These are phyloP conservation scores for Psilanteris sp. DNA, from an alignment of 1,140 invertebrate genomes.

Conservation along the genomic window DNA sequence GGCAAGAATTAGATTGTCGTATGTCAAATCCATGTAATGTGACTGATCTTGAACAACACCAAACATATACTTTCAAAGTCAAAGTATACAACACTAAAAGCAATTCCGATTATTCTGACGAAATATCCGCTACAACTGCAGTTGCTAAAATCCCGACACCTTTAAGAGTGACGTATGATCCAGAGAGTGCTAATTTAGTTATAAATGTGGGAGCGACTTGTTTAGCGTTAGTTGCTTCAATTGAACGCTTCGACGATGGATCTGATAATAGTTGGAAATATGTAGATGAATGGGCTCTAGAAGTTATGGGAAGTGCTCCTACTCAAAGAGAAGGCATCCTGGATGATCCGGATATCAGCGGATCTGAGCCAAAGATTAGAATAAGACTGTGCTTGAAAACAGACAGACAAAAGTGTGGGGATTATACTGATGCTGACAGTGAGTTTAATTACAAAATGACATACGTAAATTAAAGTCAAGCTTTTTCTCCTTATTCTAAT, in stretches of 20 bases:
- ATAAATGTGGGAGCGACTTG: constrained; percentile 89
- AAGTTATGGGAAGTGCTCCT: constrained; percentile 84
- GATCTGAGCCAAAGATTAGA: constrained; percentile 84
- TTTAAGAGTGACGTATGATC: constrained; percentile 89
- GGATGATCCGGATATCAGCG: constrained; percentile 79
- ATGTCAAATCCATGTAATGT: constrained; percentile 93
- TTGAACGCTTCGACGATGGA: constrained; percentile 84
- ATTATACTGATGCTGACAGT: constrained; percentile 90
- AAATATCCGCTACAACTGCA: constrained; percentile 87
- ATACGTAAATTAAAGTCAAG: background rate
- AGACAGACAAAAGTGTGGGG: constrained; percentile 89
- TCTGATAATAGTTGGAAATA: constrained; percentile 83
- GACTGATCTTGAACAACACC: constrained; percentile 89
- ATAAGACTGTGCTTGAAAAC: constrained; percentile 89
- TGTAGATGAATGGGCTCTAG: constrained; percentile 84
- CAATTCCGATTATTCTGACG: constrained; percentile 90
- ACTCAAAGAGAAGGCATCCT: constrained; percentile 85
- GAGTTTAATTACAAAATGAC: constrained; percentile 76
- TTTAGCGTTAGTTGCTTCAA: constrained; percentile 85
- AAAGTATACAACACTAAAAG: constrained; percentile 92
- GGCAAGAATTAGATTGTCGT: constrained; percentile 91
- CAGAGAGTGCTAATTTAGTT: constrained; percentile 85
- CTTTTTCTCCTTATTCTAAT: too few relatives aligned
- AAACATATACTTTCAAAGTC: constrained; percentile 90
- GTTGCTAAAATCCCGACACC: constrained; percentile 91